phyloP scores from a whole-genome alignment of 2,113 vertebrate genomes.

The Scopus umbretta region DNA sequence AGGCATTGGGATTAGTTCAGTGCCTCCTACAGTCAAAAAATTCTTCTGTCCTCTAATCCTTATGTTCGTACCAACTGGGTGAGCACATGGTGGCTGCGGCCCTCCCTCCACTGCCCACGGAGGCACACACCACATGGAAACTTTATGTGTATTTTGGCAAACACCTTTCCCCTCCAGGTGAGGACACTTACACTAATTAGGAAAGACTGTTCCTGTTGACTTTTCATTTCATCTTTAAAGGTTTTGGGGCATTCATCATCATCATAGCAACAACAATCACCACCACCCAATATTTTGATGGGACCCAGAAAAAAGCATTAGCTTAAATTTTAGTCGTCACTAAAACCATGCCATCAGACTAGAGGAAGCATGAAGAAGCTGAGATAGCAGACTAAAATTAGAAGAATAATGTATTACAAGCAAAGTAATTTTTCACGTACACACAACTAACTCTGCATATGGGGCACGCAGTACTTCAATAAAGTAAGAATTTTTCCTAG shows the following conservation, averaged over 20 bases:
- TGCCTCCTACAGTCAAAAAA: background rate
- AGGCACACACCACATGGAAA: background rate
- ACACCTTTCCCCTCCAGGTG: background rate
- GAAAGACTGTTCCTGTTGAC: background rate
- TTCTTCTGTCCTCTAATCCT: background rate
- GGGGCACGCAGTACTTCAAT: background rate
- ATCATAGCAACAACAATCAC: no score
- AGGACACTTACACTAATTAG: background rate
- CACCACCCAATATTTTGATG: background rate
- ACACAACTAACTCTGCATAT: background rate
- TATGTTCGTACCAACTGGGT: rapidly evolving
- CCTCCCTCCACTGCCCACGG: background rate
- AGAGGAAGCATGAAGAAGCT: background rate
- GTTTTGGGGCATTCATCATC: background rate
- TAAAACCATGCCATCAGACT: background rate
- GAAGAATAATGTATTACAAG: background rate
- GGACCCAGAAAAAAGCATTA: background rate
- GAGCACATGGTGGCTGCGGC: background rate
- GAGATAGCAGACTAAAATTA: background rate
- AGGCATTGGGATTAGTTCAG: background rate
- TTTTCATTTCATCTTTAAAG: background rate
- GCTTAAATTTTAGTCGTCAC: background rate
- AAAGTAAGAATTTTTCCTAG: background rate
- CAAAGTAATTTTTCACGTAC: background rate
- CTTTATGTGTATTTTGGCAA: background rate